Evolutionary conservation across 2,113 vertebrate species (phyloP), one percentile per base, ranked within the genome.

Genomic region (Nanorana parkeri): DNA sequence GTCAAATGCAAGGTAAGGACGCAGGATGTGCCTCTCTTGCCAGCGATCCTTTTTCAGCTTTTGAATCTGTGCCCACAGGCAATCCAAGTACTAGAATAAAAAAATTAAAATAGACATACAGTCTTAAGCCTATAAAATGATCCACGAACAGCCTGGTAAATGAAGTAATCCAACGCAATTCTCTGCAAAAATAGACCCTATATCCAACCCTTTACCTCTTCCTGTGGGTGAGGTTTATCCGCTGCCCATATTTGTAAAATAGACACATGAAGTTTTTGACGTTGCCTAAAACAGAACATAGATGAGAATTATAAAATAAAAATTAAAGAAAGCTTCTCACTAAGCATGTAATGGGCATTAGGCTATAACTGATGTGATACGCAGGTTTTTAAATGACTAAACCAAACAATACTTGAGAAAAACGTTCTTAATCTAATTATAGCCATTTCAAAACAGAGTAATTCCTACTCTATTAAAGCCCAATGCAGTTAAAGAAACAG

Each of bases 61-160:
- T 94, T 99, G 97, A 78, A 98, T 94, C 92, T 99, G 98, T 84
- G 96, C 94, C 96, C 96, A 99, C n/a, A 99, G 94, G 89, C 97
- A 99, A 93, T 99, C 98, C 89, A 99, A 91, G 90, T 99, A 99
- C 98, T 99, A 81, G 83, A 90, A 54, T 61, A 68, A 68, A 65
- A 58, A 78, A 83, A 41, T n/a, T n/a, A n/a, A n/a, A n/a, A n/a
- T n/a, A n/a, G n/a, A 75, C 24, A 24, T 2, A 26, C 19, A 36
- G 28, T 16, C 6, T 15, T 5, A 52, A 13, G 15, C 21, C 32
- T 5, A 7, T 36, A 6, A 36, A n/a, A 36, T 36, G 32, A 6
- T 0, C 8, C 32, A 36, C 5, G 32, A 36, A 36, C 0, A 36
- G 32, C n/a, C n/a, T n/a, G n/a, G n/a, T n/a, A n/a, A n/a, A n/a